These are phyloP conservation scores for Mastomys natalensis DNA, from an alignment of 2,113 vertebrate genomes.

Conservation along the genomic window DNA sequence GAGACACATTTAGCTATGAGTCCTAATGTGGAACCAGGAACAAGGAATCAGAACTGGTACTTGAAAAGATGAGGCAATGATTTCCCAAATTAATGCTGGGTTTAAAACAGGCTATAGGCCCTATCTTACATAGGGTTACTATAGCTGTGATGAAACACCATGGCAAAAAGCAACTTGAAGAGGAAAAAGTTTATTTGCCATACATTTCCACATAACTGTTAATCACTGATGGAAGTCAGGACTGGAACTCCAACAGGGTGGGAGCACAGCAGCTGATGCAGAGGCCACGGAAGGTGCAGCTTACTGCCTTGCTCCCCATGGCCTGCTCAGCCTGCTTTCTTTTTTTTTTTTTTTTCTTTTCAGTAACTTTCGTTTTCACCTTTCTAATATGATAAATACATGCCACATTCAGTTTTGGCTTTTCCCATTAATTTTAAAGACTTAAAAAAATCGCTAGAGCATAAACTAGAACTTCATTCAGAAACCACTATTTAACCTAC, in stretches of 20 bases:
- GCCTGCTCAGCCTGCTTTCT: not conserved
- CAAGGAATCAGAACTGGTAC: not conserved
- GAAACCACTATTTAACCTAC: slow-evolving; percentile 26
- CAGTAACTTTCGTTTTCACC: not conserved
- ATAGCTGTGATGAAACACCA: not conserved
- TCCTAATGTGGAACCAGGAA: not conserved
- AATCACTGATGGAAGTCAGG: not conserved
- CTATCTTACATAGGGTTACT: not conserved
- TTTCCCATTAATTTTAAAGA: not conserved
- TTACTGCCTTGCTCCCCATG: not conserved
- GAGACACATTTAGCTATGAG: not conserved
- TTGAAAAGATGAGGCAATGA: not conserved
- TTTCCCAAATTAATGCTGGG: not conserved
- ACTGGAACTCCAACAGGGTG: not conserved
- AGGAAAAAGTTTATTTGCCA: not conserved
- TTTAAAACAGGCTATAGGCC: not conserved
- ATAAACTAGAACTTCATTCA: slow-evolving; percentile 2
- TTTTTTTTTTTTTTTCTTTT: not conserved
- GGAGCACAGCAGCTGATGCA: not conserved
- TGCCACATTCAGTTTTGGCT: not conserved
- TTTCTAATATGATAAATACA: not conserved
- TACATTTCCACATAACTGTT: not conserved
- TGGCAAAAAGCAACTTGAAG: not conserved
- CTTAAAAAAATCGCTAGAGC: too few species aligned
- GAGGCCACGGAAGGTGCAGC: not conserved